Percentiles rank a stretch among this genome's conserved stretches.
Evolutionary conservation across 2,797 vertebrate species (phyloP).

Genomic region (Pseudochirops corinnae): DNA sequence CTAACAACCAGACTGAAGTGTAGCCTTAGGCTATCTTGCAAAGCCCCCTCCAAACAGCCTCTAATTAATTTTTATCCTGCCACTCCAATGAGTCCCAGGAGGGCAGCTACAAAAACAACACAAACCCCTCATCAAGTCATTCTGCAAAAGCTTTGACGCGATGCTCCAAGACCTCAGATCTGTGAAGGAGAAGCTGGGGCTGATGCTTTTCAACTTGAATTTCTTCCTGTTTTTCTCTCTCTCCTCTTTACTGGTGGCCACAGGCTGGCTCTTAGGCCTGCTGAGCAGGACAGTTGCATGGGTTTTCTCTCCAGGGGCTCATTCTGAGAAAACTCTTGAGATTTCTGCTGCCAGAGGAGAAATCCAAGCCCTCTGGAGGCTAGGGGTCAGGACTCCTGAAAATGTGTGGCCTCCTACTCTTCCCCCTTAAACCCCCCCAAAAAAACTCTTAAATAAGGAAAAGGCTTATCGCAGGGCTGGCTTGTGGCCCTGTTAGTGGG

Average conservation of each 20-base stretch:
- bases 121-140: conserved; percentile 84
- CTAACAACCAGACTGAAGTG: conserved; percentile 87
- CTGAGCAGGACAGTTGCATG: neutral
- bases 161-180: conserved; percentile 79
- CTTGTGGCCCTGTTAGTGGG: neutral
- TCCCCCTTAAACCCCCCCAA: rapidly evolving
- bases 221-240: neutral
- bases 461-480: neutral
- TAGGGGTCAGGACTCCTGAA: neutral
- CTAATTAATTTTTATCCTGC: conserved; percentile 91
- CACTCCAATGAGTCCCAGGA: conserved; percentile 88
- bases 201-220: conserved; percentile 19
- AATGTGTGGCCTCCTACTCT: rapidly evolving
- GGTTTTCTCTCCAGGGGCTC: neutral
- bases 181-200: conserved; percentile 73
- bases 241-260: conserved; percentile 21
- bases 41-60: conserved; percentile 89
- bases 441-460: rapidly evolving
- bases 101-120: conserved; percentile 86
- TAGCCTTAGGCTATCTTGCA: conserved; percentile 88
- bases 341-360: neutral
- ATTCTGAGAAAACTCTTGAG: neutral
- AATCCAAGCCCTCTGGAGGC: neutral
- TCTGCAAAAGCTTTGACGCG: conserved; percentile 84
- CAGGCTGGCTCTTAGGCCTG: conserved; percentile 28